phyloP scores from a whole-genome alignment of 1,140 invertebrate genomes.

The Ceratosolen solmsi region DNA sequence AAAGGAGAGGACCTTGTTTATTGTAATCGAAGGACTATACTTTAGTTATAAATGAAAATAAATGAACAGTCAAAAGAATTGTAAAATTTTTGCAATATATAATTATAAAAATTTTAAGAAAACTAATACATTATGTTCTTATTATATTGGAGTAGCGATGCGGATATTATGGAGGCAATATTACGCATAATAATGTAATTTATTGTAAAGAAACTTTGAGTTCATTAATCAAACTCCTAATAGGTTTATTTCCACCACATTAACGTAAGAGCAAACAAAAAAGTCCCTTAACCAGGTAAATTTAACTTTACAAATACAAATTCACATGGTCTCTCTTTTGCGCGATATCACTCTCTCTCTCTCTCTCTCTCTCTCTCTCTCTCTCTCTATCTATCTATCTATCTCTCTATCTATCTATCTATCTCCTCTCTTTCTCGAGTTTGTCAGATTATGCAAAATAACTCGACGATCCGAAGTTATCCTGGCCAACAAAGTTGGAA shows the following conservation, averaged over 20 bases:
- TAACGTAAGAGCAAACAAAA: conserved; percentile 26
- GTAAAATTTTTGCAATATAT: no score
- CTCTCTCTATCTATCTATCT: neutral
- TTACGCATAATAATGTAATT: neutral
- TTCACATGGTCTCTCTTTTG: conserved; percentile 11
- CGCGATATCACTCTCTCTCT: conserved; percentile 23
- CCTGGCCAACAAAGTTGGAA: conserved; percentile 41
- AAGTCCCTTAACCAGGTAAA: conserved; percentile 45
- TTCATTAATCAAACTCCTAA: conserved; percentile 22
- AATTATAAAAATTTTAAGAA: no score
- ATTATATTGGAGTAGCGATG: no score
- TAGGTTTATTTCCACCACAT: conserved; percentile 17
- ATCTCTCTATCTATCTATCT: no score
- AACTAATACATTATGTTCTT: no score
- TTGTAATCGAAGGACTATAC: no score
- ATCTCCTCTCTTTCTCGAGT: conserved; percentile 8
- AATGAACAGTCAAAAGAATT: no score
- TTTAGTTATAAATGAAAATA: no score
- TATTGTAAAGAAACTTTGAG: neutral
- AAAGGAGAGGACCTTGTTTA: no score
- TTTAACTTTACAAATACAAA: conserved; percentile 48
- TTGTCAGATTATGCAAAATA: conserved; percentile 53
- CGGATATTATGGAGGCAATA: neutral
- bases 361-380: neutral
- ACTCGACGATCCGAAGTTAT: conserved; percentile 48